Evolutionary conservation across 2,113 vertebrate species (phyloP).

Genomic region (Corvus cornix): DNA sequence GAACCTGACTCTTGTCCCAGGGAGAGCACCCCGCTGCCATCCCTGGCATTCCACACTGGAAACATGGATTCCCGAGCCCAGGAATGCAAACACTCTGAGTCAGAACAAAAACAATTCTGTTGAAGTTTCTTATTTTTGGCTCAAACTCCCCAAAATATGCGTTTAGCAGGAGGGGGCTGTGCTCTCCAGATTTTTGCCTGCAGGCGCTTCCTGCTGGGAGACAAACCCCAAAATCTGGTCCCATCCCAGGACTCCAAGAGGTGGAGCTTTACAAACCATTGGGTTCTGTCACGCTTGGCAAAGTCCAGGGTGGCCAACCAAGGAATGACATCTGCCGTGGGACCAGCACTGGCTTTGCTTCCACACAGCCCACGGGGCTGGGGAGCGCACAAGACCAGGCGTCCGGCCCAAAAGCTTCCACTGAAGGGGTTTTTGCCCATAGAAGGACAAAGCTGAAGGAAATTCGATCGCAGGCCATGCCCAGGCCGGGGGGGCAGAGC

Average conservation of each 20-base stretch:
- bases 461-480: background rate
- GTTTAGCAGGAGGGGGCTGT: background rate
- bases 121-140: slow-evolving; percentile 24
- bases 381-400: background rate
- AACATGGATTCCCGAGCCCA: background rate
- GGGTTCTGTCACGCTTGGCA: background rate
- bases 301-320: background rate
- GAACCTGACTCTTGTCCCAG: background rate
- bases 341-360: background rate
- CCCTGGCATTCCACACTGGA: background rate
- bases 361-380: background rate
- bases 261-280: background rate
- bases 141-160: background rate
- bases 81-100: background rate
- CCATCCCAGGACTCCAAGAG: background rate
- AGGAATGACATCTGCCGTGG: accelerated
- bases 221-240: background rate
- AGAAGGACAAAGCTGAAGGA: background rate
- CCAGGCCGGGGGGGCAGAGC: background rate
- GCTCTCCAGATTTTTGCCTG: background rate
- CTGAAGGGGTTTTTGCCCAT: background rate
- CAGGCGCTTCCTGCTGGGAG: background rate
- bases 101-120: background rate
- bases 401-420: background rate
- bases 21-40: background rate